Evolutionary conservation across 1,140 invertebrate species (phyloP).

Genomic region (Magallana gigas): DNA sequence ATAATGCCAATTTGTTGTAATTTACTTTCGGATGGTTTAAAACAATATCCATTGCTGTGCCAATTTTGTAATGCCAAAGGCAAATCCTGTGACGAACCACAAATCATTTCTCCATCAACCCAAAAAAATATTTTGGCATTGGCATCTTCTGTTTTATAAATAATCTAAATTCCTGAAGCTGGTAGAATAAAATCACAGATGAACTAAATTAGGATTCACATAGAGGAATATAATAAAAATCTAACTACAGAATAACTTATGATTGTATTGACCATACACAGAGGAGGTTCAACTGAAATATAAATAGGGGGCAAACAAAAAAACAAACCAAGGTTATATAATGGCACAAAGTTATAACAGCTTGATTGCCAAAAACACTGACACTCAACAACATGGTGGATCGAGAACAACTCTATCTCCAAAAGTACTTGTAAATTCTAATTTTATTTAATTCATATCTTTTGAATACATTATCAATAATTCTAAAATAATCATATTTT

Average conservation of each 20-base stretch:
- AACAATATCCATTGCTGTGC: not conserved
- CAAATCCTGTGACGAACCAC: not conserved
- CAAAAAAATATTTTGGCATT: too few species aligned
- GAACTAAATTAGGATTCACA: conserved; percentile 32
- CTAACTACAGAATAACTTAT: conserved; percentile 35
- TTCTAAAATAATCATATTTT: not conserved
- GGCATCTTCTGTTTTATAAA: not conserved
- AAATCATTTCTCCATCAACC: not conserved
- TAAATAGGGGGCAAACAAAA: conserved; percentile 36
- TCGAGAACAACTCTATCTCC: not conserved
- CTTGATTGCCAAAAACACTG: conserved; percentile 37
- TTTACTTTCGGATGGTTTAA: not conserved
- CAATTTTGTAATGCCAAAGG: conserved; percentile 18
- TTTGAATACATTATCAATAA: not conserved
- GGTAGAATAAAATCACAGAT: conserved; percentile 19
- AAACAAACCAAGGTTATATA: conserved; percentile 34
- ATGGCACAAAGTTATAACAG: conserved; percentile 32
- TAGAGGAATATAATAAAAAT: conserved; percentile 27
- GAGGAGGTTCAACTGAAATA: conserved; percentile 10
- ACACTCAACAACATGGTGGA: conserved; percentile 34
- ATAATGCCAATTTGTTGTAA: conserved; percentile 7
- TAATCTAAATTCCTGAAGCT: conserved; percentile 23
- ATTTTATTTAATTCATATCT: not conserved
- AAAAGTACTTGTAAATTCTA: not conserved
- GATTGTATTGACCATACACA: conserved; percentile 28